Base-by-base conservation (phyloP, 2,113 vertebrate genomes). In the Esox niger region DNA sequence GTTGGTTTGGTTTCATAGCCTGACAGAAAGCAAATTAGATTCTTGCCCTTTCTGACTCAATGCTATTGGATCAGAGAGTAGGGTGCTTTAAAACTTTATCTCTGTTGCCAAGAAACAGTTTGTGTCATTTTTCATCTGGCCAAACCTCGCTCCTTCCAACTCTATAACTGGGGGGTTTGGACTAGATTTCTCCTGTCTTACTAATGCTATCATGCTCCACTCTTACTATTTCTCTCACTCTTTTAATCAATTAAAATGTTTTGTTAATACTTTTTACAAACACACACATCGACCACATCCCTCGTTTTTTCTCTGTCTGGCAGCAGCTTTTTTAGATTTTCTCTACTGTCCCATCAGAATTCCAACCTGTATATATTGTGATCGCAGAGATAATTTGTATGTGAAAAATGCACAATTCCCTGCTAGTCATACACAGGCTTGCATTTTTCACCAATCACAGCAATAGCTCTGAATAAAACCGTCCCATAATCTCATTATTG, bases 41-140 rank as follows among this genome's bases (percentile, higher is more conserved):
- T 20, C 10, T 20, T 64, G 47, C 63, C 26, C 63, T 43, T 64
- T 4, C 62, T 49, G 62, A 29, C 11, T 27, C 26, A 13, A 27
- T 64, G 63, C 26, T 46, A 31, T 52, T 47, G 47, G 17, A 64
- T 64, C 62, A 64, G 32, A 13, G 32, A 63, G 32, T 21, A 20
- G 58, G n/a, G 15, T 9, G 38, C 15, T 25, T 25, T 62, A 43
- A 62, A 35, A 55, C 52, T 23, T 26, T 6, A 55, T 55, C 52
- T 55, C 23, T 9, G 5, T 57, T 57, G 25, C 27, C 23, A 58
- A 58, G 3, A 58, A 30, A 55, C 23, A 55, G 49, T 54, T 1
- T 54, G 23, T 58, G 25, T 26, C 13, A 25, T 59, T n/a, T 59
- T 59, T 58, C 7, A 29, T 58, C 56, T 29, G 56, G 56, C 13